Percentiles rank a stretch among this genome's conserved stretches.
These are phyloP conservation scores for Agrotis clavis DNA, from an alignment of 2,888 invertebrate species.

Conservation along the genomic window DNA sequence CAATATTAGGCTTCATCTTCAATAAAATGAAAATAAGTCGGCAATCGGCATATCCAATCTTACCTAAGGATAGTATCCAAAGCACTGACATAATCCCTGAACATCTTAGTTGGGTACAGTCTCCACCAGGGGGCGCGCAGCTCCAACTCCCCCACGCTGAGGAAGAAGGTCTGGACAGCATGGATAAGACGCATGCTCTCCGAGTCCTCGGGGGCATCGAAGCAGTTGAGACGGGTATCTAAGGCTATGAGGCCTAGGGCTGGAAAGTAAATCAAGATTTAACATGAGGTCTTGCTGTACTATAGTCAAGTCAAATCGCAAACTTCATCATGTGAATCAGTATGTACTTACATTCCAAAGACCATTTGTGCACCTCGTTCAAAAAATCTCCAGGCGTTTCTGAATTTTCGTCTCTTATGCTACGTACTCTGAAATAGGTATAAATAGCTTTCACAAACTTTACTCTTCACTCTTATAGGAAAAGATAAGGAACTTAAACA, in stretches of 20 bases:
- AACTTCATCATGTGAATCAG: not conserved
- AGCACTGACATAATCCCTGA: constrained; percentile 92
- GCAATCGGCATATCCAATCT: not conserved
- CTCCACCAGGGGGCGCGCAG: constrained; percentile 93
- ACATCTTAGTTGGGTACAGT: constrained; percentile 92
- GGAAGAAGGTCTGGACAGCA: constrained; percentile 93
- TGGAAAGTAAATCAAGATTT: constrained; percentile 69
- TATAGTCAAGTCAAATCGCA: not conserved
- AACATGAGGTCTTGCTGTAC: not conserved
- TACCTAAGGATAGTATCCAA: constrained; percentile 93
- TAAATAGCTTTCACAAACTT: constrained; percentile 9
- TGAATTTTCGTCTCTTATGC: constrained; percentile 87
- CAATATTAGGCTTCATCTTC: no score
- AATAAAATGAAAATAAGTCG: not conserved
- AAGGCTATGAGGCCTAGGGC: constrained; percentile 93
- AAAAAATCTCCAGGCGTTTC: constrained; percentile 93
- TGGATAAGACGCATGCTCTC: constrained; percentile 93
- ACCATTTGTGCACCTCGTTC: constrained; percentile 95
- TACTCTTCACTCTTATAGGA: no score
- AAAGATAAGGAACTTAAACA: no score
- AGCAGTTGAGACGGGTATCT: constrained; percentile 92
- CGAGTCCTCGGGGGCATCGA: constrained; percentile 89
- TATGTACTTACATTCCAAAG: constrained; percentile 93
- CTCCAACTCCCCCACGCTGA: constrained; percentile 92
- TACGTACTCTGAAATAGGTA: constrained; percentile 86